Conservation (phyloP, 2,797 vertebrate genomes). For the Gobio occitaniae region DNA sequence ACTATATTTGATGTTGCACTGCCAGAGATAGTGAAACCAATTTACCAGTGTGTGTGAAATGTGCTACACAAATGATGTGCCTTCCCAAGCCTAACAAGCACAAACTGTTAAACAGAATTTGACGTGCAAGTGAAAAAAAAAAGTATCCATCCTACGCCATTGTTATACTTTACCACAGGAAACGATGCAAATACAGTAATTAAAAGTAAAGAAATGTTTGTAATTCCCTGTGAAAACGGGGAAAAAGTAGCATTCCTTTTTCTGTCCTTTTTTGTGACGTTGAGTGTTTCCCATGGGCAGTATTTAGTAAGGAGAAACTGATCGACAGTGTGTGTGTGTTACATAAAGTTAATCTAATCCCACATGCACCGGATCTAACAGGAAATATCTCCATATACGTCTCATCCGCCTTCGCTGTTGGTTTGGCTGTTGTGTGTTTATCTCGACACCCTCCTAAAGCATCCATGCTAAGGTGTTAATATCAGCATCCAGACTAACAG, state of each 20-base stretch:
- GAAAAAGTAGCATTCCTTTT: no score
- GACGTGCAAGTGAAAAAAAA: not conserved
- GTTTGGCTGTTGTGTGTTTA: not conserved
- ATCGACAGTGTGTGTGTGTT: not conserved
- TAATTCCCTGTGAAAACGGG: not conserved
- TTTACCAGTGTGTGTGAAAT: not conserved
- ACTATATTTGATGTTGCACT: not conserved
- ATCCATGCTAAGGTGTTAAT: constrained; percentile 1
- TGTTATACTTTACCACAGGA: not conserved
- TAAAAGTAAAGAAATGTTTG: not conserved
- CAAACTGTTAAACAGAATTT: not conserved
- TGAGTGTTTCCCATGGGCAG: no score
- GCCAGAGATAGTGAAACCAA: not conserved
- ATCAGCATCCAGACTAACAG: constrained; percentile 22
- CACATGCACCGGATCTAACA: not conserved
- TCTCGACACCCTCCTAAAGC: constrained; percentile 3
- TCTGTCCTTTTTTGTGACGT: not conserved
- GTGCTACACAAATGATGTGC: no score
- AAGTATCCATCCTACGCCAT: not conserved
- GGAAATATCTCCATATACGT: not conserved
- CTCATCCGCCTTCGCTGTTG: not conserved
- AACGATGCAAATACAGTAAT: not conserved
- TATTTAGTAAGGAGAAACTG: not conserved
- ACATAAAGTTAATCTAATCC: not conserved
- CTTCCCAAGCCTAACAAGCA: no score